These are phyloP conservation scores for Crotalus tigris DNA, from an alignment of 2,113 vertebrate genomes.

Conservation along the genomic window DNA sequence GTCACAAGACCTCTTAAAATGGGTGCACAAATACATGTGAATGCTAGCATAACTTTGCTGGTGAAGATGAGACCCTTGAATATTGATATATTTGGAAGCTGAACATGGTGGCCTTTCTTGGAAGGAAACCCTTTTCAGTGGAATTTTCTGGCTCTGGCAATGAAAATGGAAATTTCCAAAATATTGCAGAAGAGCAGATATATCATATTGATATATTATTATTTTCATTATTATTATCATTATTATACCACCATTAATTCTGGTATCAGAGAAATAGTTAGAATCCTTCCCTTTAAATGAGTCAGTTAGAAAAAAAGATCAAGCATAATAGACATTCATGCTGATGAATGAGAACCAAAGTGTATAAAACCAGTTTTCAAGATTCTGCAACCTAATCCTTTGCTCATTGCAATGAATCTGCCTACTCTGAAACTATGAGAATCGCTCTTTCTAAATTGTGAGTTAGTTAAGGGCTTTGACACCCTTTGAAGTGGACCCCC, in stretches of 20 bases:
- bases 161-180: neutral
- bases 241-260: neutral
- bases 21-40: neutral
- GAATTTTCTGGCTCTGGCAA: neutral
- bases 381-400: neutral
- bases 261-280: neutral
- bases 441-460: neutral
- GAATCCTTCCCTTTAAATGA: neutral
- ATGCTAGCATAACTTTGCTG: neutral
- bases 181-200: neutral
- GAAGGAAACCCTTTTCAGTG: neutral
- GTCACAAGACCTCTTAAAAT: neutral
- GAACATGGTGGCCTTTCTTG: neutral
- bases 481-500: neutral
- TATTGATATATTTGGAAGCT: neutral
- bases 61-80: neutral
- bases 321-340: neutral
- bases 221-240: neutral
- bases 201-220: neutral
- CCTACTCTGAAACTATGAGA: neutral
- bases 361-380: neutral
- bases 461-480: neutral
- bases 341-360: neutral
- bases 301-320: neutral
- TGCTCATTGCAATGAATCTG: neutral